phyloP scores from a whole-genome alignment of 2,113 vertebrate species.

The Otus sunia region DNA sequence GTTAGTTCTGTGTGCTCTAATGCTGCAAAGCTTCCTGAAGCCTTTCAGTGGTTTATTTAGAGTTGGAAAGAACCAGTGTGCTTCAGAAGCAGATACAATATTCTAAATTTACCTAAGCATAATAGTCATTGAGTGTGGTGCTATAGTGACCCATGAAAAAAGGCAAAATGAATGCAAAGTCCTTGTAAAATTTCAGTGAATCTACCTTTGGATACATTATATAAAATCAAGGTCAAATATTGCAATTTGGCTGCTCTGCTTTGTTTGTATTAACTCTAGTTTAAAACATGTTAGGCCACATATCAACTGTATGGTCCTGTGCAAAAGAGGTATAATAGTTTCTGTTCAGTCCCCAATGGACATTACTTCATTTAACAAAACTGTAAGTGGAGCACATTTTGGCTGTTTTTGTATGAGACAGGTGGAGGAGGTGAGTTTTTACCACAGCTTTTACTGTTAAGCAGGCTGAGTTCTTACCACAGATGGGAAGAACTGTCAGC shows the following conservation, averaged over 20 bases:
- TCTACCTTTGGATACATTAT: background rate
- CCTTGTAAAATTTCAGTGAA: background rate
- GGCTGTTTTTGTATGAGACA: background rate
- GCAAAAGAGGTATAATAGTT: background rate
- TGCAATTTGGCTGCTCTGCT: background rate
- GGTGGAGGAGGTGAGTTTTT: background rate
- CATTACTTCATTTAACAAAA: slow-evolving; percentile 2
- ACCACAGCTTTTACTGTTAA: background rate
- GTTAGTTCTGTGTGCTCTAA: background rate
- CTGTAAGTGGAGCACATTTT: background rate
- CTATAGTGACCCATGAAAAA: background rate
- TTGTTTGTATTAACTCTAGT: background rate
- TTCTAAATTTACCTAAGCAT: background rate
- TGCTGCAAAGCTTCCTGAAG: background rate
- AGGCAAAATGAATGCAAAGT: background rate
- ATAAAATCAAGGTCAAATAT: background rate
- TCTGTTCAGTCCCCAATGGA: background rate
- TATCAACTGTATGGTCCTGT: background rate
- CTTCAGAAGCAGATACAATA: background rate
- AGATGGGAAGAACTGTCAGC: background rate
- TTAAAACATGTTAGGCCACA: background rate
- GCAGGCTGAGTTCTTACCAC: background rate
- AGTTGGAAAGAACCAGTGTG: background rate
- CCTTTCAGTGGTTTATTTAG: background rate
- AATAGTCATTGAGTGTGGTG: background rate